These are phyloP conservation scores for Tipula vernalis DNA, from an alignment of 2,888 invertebrate species.

Conservation along the genomic window DNA sequence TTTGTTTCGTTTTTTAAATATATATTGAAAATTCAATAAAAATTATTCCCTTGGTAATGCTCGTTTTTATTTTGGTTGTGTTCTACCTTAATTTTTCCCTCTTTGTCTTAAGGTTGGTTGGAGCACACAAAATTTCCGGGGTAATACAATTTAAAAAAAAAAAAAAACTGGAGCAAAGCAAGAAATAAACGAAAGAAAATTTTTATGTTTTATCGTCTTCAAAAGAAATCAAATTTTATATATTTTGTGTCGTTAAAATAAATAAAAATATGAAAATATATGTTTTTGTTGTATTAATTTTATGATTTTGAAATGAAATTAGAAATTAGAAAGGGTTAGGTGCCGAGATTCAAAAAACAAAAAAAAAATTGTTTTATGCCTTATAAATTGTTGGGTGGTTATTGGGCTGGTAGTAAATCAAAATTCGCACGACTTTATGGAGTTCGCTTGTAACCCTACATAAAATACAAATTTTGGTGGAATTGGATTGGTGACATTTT, in stretches of 20 bases:
- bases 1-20: neutral
- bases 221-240: conserved; percentile 4
- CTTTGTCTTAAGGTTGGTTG: neutral
- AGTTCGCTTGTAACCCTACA: neutral
- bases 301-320: neutral
- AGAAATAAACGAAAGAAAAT: neutral
- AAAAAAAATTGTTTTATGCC: neutral
- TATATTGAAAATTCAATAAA: conserved; percentile 4
- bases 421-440: neutral
- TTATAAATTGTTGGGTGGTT: neutral
- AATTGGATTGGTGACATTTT: neutral
- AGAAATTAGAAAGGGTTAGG: neutral
- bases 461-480: neutral
- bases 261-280: neutral
- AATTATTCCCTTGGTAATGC: neutral
- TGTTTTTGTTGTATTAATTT: conserved; percentile 4
- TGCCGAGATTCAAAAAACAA: neutral
- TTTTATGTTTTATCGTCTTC: neutral
- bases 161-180: neutral
- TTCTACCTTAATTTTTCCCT: neutral
- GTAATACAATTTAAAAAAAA: neutral
- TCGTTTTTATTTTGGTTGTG: neutral
- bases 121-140: neutral
- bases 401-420: neutral
- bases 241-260: neutral